Evolutionary conservation across 1,140 invertebrate genomes (phyloP).

Genomic region (Trichogramma pretiosum): DNA sequence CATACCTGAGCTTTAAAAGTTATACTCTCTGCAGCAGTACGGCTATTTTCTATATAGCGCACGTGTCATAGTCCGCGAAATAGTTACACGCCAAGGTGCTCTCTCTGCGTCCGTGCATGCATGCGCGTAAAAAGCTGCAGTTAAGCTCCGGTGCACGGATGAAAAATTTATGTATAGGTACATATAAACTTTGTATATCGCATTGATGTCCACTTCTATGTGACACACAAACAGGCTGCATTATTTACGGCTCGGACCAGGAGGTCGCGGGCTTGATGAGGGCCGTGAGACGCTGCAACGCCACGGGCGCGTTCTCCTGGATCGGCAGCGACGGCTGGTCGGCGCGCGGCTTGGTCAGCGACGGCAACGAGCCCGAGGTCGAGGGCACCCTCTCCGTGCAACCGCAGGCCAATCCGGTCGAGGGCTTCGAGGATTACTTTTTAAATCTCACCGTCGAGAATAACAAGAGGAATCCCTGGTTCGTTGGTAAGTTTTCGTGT

Average conservation of each 20-base stretch:
- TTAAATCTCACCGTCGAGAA: slow-evolving; percentile 74
- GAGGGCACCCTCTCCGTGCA: slow-evolving; percentile 88
- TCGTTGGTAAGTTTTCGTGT: slow-evolving; percentile 67
- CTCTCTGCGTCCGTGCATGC: too few relatives aligned
- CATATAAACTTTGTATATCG: too few relatives aligned
- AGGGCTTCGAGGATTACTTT: slow-evolving; percentile 84
- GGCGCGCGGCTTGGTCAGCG: slow-evolving; percentile 70
- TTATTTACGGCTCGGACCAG: slow-evolving; percentile 92
- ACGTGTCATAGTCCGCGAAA: too few relatives aligned
- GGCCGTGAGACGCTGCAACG: slow-evolving; percentile 75
- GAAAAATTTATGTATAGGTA: too few relatives aligned
- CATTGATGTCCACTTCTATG: too few relatives aligned
- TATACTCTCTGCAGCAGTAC: too few relatives aligned
- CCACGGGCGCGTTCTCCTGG: slow-evolving; percentile 87
- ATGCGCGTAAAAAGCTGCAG: too few relatives aligned
- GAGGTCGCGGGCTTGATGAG: slow-evolving; percentile 91
- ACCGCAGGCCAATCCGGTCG: slow-evolving; percentile 78
- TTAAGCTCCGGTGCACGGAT: too few relatives aligned
- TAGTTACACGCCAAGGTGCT: too few relatives aligned
- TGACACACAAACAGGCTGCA: too few relatives aligned
- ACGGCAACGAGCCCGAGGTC: slow-evolving; percentile 80
- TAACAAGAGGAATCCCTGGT: slow-evolving; percentile 87
- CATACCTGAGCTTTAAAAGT: too few relatives aligned
- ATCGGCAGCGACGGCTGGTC: slow-evolving; percentile 92
- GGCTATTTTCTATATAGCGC: too few relatives aligned